A percentile compares a stretch with the other conserved stretches of the same genome.
Conservation (phyloP, 2,113 vertebrate genomes). For the Chionomys nivalis region DNA sequence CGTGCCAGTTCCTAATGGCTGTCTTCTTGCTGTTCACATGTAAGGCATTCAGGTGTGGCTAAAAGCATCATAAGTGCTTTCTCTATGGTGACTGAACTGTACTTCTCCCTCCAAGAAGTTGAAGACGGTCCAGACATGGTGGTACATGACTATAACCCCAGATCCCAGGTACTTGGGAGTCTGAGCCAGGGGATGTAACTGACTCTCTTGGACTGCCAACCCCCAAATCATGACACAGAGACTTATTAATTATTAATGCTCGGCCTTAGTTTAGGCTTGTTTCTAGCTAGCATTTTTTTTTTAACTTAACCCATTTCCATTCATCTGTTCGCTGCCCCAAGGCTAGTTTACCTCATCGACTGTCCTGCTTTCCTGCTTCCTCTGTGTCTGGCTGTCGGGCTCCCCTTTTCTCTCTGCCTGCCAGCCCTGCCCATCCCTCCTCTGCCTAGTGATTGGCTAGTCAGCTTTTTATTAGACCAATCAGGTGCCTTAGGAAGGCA, state of each 20-base stretch:
- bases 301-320: background rate
- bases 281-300: background rate
- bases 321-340: background rate
- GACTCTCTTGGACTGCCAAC: background rate
- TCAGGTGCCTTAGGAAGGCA: too few species aligned
- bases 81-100: background rate
- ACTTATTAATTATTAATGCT: background rate
- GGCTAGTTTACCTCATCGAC: background rate
- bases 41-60: slow-evolving; percentile 11
- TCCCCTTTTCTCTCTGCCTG: too few species aligned
- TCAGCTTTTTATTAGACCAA: too few species aligned
- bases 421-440: too few species aligned
- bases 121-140: background rate
- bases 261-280: background rate
- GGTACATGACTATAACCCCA: background rate
- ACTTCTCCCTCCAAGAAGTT: slow-evolving; percentile 57
- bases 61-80: slow-evolving; percentile 57
- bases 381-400: too few species aligned
- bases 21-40: background rate
- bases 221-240: background rate
- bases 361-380: too few species aligned
- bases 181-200: background rate
- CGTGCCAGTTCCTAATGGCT: background rate
- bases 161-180: background rate
- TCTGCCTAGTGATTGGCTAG: too few species aligned